These are phyloP conservation scores for Caenorhabditis wallacei DNA, from an alignment of 2,888 invertebrate species.

Conservation along the genomic window DNA sequence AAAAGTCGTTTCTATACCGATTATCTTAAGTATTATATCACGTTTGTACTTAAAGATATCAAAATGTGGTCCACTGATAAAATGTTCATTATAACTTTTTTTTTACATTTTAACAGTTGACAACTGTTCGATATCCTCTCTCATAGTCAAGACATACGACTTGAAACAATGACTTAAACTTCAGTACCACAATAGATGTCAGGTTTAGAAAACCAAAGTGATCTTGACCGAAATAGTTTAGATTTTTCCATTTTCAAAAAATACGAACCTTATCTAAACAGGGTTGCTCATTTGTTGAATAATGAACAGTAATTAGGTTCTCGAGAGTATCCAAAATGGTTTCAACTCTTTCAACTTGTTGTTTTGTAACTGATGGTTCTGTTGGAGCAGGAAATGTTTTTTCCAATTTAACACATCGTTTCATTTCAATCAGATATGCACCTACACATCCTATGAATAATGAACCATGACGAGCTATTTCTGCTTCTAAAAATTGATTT, in stretches of 20 bases:
- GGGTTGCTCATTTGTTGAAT: conserved; percentile 81
- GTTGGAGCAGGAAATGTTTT: conserved; percentile 74
- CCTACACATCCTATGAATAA: conserved; percentile 83
- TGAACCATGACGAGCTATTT: conserved; percentile 82
- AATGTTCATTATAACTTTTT: too few species aligned
- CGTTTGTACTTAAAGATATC: too few species aligned
- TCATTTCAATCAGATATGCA: conserved; percentile 82
- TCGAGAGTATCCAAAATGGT: conserved; percentile 81
- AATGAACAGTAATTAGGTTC: conserved; percentile 82
- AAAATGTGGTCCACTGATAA: too few species aligned
- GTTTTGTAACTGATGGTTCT: conserved; percentile 72
- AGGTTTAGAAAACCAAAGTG: too few species aligned
- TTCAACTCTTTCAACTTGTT: conserved; percentile 75
- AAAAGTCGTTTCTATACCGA: too few species aligned
- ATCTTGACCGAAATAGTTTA: neutral
- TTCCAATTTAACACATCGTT: conserved; percentile 80
- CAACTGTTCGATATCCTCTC: too few species aligned
- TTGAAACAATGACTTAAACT: too few species aligned
- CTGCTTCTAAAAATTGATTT: conserved; percentile 70
- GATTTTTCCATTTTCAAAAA: neutral
- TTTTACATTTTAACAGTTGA: too few species aligned
- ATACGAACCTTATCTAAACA: conserved; percentile 77
- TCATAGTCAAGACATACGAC: too few species aligned
- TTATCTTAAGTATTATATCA: too few species aligned
- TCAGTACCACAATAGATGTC: too few species aligned